Conservation (phyloP, 1,140 invertebrate genomes). For the Coelopa frigida region DNA sequence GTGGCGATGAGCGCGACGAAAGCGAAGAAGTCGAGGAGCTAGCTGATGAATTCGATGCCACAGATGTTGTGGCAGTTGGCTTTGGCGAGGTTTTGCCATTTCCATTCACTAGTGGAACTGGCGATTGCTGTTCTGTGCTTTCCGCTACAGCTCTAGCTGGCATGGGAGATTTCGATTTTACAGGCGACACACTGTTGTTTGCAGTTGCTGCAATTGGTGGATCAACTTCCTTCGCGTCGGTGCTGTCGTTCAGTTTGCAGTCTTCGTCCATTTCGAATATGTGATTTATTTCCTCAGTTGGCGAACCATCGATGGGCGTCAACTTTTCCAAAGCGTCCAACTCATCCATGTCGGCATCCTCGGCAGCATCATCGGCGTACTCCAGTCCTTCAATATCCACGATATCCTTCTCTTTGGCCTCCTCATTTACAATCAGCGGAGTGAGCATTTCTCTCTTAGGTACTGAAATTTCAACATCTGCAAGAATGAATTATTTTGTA, state of each 20-base stretch:
- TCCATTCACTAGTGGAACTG: background rate
- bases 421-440: background rate
- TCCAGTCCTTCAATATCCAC: slow-evolving; percentile 27
- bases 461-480: slow-evolving; percentile 5
- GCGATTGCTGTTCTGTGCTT: too few species aligned
- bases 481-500: too few species aligned
- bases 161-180: too few species aligned
- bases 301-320: too few species aligned
- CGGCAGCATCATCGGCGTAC: slow-evolving; percentile 27
- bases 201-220: too few species aligned
- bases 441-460: background rate
- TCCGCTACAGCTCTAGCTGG: too few species aligned
- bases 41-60: slow-evolving; percentile 18
- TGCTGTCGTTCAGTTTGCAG: slow-evolving; percentile 15
- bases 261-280: slow-evolving; percentile 37
- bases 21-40: slow-evolving; percentile 31
- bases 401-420: slow-evolving; percentile 4
- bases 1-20: slow-evolving; percentile 31
- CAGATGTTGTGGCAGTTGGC: background rate
- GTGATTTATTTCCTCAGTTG: slow-evolving; percentile 13
- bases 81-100: slow-evolving; percentile 5
- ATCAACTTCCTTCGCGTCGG: too few species aligned
- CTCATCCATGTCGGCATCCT: slow-evolving; percentile 11
- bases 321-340: too few species aligned
- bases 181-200: too few species aligned